Evolutionary conservation across 2,797 vertebrate species (phyloP), one percentile per base, ranked within the genome.

Genomic region (Thunnus albacares): DNA sequence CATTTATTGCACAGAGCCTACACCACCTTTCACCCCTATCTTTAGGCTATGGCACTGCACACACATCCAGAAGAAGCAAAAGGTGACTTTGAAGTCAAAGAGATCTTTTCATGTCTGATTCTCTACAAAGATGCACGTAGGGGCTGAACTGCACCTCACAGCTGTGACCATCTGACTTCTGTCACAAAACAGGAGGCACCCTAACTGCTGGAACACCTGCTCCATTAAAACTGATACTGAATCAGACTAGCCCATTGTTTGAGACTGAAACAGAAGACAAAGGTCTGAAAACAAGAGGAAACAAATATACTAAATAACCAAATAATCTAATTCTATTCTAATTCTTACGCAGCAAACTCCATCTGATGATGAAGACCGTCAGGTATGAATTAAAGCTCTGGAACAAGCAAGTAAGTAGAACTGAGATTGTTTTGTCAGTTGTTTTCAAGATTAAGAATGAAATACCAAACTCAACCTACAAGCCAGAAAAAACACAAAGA

Each of bases 81-180:
- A 1, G 13, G 51, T 55, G 58, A 57, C 71, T 79, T 77, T 79
- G 26, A 76, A 79, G 69, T 72, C 11, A 43, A 0, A 0, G 5
- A 63, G 2, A 18, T 71, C 35, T 58, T 82, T 88, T 86, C 26
- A 81, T 75, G 58, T 76, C 15, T 71, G 47, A 69, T 11, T 60
- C 5, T 60, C 30, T 71, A n/a, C 17, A 41, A 13, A 58, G 18
- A 28, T 41, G 5, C 6, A 35, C 4, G 51, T 2, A 43, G 26
- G n/a, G 30, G 30, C 14, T 68, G 55, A 26, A 22, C 49, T 69
- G 9, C 33, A 68, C 41, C 30, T 66, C 47, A 61, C 78, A 85
- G 63, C 75, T 85, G 75, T 71, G 64, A 24, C 41, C 51, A 52
- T 62, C 9, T 6, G 18, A 45, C 22, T 24, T 75, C 55, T 63